Evolutionary conservation across 1,140 invertebrate species (phyloP), one percentile per base, ranked within the genome.

Genomic region (Atta colombica): DNA sequence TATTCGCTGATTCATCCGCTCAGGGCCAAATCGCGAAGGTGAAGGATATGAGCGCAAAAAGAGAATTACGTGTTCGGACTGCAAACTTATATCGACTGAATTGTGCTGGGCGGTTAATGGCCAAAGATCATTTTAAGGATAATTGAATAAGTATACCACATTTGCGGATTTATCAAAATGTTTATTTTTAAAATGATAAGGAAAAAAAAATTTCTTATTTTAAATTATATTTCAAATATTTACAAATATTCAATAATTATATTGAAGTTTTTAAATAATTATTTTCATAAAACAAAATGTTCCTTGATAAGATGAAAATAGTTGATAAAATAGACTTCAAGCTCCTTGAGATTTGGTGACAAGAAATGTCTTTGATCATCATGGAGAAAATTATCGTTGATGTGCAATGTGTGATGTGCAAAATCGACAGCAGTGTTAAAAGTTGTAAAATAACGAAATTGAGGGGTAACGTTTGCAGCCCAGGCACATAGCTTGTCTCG

Each of bases 1-100:
- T 89, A 87, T 87, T 68, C 85, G 66, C 66, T 49, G 86, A 88
- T 91, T 91, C 88, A 91, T 91, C 89, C 90, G 75, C 90, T 86
- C 75, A 87, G n/a, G 39, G 31, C 72, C 51, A 72, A 90, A 58
- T 81, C 78, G 74, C 61, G 74, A 55, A 63, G 39, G 18, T 51
- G 53, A 55, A 68, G 88, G 85, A 89, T 89, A 89, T 89, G 85
- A 85, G 61, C 74, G 58, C 63, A 63, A 39, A 63, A 39, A 69
- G 77, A 81, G 39, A 35, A 21, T 69, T 88, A 90, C 89, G 88
- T 90, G 89, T 75, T 65, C 25, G 18, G 85, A 90, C 49, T 90
- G 25, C 49, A 25, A 35, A 82, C 21, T 39, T 49, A 31, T n/a
- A 74, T 82, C 68, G 80, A 82, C 7, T 55, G 68, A 12, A 74